Conservation (phyloP, 1,140 invertebrate genomes). For the Acromyrmex echinatior region DNA sequence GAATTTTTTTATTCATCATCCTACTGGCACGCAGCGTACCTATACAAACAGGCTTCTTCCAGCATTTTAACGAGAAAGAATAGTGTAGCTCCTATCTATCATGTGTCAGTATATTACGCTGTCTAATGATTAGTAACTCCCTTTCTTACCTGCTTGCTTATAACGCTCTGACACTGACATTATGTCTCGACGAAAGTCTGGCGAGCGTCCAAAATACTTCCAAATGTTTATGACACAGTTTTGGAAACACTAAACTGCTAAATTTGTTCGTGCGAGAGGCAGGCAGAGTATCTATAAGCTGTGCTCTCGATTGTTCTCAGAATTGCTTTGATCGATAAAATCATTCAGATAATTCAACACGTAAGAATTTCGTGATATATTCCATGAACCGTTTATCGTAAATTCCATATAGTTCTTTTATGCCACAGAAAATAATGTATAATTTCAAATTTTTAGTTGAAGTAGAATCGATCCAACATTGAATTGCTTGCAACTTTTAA, state of each 20-base stretch:
- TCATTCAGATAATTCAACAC: neutral
- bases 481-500: neutral
- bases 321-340: slow-evolving; percentile 13
- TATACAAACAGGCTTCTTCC: neutral
- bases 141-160: slow-evolving; percentile 34
- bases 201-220: slow-evolving; percentile 46
- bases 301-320: neutral
- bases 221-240: slow-evolving; percentile 26
- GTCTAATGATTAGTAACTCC: slow-evolving; percentile 11
- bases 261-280: slow-evolving; percentile 23
- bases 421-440: neutral
- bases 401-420: neutral
- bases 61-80: neutral
- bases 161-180: slow-evolving; percentile 53
- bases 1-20: slow-evolving; percentile 30
- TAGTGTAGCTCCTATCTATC: neutral
- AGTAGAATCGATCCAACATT: neutral
- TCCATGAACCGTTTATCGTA: neutral
- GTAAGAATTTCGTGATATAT: neutral
- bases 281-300: neutral
- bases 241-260: slow-evolving; percentile 40
- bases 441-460: neutral
- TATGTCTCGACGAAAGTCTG: slow-evolving; percentile 42
- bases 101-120: neutral
- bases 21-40: no score